Conservation (phyloP, 1,140 invertebrate species). For the Diuraphis noxia region DNA sequence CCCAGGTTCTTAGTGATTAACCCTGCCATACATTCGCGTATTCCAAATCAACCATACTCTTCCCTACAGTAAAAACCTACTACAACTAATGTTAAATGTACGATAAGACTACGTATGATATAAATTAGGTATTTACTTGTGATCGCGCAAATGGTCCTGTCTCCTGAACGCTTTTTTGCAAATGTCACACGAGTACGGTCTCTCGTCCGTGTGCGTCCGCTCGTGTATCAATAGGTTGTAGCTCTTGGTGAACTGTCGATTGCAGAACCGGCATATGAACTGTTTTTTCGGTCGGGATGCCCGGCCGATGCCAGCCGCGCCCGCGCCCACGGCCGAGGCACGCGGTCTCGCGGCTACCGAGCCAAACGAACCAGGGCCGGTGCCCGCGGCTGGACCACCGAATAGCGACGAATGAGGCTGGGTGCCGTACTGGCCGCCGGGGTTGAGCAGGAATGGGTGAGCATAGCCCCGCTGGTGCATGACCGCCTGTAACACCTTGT, state of each 20-base stretch:
- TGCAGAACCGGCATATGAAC: conserved; percentile 91
- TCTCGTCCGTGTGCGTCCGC: conserved; percentile 95
- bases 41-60: too few relatives aligned
- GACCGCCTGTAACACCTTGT: conserved; percentile 40
- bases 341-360: neutral
- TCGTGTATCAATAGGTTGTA: conserved; percentile 98
- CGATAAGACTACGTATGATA: neutral
- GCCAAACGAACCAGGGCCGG: conserved; percentile 26
- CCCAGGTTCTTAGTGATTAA: too few relatives aligned
- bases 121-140: conserved; percentile 59
- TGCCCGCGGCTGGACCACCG: conserved; percentile 1
- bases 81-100: too few relatives aligned
- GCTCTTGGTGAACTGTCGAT: conserved; percentile 95
- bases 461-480: conserved; percentile 43
- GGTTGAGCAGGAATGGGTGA: conserved; percentile 37
- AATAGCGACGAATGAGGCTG: conserved; percentile 36
- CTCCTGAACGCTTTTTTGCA: conserved; percentile 78
- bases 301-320: conserved; percentile 63
- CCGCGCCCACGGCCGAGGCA: conserved; percentile 68
- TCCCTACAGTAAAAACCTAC: too few relatives aligned
- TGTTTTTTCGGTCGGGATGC: conserved; percentile 67
- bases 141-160: conserved; percentile 63
- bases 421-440: neutral
- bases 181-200: conserved; percentile 97
- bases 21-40: too few relatives aligned